A percentile compares a stretch with the other conserved stretches of the same genome.
These are phyloP conservation scores for Hypomecis atomaria DNA, from an alignment of 2,888 invertebrate genomes.

Conservation along the genomic window DNA sequence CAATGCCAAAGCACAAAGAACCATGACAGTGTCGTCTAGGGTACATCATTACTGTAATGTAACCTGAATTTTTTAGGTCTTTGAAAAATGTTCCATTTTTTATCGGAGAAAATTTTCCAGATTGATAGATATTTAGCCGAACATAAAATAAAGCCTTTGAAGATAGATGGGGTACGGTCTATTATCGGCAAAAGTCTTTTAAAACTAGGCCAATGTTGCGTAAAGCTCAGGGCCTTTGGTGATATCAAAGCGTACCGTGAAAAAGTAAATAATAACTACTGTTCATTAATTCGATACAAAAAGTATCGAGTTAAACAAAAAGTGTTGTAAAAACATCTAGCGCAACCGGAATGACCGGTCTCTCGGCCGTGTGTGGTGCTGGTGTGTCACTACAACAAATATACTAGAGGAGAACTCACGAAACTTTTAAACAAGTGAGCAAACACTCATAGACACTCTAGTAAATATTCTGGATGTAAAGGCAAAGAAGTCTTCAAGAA, in stretches of 20 bases:
- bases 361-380: constrained; percentile 8
- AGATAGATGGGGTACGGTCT: not conserved
- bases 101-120: constrained; percentile 14
- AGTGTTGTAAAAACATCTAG: constrained; percentile 12
- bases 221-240: constrained; percentile 1
- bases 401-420: not conserved
- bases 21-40: no score
- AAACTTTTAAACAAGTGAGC: constrained; percentile 8
- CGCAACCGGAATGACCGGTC: constrained; percentile 24
- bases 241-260: constrained; percentile 6
- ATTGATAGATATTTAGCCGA: constrained; percentile 19
- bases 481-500: no score
- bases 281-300: constrained; percentile 21
- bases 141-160: constrained; percentile 20
- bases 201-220: constrained; percentile 9
- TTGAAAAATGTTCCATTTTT: not conserved
- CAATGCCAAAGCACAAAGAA: no score
- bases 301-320: constrained; percentile 14
- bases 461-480: no score
- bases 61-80: not conserved
- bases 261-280: constrained; percentile 18
- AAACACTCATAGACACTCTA: not conserved
- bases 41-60: no score
- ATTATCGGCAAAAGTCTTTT: constrained; percentile 6
- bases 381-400: constrained; percentile 15